Evolutionary conservation across 2,113 vertebrate species (phyloP).

Genomic region (Cricetomys ansorgei): DNA sequence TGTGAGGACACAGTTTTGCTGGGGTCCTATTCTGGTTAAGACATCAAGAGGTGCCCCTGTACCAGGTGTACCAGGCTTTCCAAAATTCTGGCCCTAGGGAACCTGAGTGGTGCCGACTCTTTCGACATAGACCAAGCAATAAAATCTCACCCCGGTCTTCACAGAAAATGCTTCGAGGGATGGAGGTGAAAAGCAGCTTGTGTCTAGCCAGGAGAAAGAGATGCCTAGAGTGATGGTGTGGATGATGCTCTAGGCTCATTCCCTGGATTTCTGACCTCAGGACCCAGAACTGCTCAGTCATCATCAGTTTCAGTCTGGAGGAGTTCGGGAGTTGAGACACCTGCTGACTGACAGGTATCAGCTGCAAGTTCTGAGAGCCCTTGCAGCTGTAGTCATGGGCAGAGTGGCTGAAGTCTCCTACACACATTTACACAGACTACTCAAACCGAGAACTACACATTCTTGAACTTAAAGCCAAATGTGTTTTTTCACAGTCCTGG

Average conservation of each 20-base stretch:
- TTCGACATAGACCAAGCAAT: accelerated
- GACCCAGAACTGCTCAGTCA: neutral
- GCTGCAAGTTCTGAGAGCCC: neutral
- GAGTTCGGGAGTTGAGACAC: neutral
- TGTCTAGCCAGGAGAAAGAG: neutral
- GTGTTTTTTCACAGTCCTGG: neutral
- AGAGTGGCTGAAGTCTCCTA: neutral
- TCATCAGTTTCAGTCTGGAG: neutral
- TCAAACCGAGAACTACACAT: neutral
- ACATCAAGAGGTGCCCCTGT: neutral
- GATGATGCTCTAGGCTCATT: neutral
- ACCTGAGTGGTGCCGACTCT: accelerated
- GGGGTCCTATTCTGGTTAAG: neutral
- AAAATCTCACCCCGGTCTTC: accelerated
- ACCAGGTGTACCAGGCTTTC: neutral
- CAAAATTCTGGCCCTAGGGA: neutral
- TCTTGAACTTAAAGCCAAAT: neutral
- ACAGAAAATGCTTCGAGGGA: neutral
- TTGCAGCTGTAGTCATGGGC: neutral
- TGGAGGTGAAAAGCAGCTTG: neutral
- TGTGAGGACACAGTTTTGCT: neutral
- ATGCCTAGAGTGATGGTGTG: neutral
- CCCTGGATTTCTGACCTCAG: neutral
- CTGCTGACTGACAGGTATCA: neutral
- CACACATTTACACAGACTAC: neutral